Evolutionary conservation across 2,888 invertebrate species (phyloP).

Genomic region (Drosophila diplacantha): DNA sequence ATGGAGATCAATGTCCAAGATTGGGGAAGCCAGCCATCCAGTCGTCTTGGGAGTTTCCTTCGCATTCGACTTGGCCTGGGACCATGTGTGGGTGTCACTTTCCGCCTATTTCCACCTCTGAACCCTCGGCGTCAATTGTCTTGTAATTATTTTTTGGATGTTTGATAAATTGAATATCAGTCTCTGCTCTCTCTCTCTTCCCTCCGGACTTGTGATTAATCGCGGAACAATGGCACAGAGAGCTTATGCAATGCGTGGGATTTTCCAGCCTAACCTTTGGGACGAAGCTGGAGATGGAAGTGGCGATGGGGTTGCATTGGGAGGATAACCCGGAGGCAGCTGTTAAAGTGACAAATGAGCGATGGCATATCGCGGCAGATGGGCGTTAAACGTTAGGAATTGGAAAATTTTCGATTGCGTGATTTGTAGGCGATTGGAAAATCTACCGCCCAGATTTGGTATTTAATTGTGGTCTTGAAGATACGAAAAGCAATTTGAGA

Average conservation of each 20-base stretch:
- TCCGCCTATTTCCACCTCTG: slow-evolving; percentile 50
- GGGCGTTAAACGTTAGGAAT: slow-evolving; percentile 9
- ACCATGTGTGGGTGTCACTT: slow-evolving; percentile 60
- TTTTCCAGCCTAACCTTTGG: slow-evolving; percentile 58
- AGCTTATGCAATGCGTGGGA: slow-evolving; percentile 68
- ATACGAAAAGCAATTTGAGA: not conserved
- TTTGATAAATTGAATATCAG: slow-evolving; percentile 67
- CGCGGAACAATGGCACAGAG: slow-evolving; percentile 40
- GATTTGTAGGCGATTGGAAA: not conserved
- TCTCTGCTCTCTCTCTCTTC: slow-evolving; percentile 15
- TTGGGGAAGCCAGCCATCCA: slow-evolving; percentile 14
- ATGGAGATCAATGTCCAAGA: slow-evolving; percentile 65
- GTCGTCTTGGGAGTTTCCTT: slow-evolving; percentile 22
- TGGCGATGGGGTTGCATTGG: slow-evolving; percentile 9
- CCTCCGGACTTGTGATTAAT: slow-evolving; percentile 43
- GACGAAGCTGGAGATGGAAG: slow-evolving; percentile 3
- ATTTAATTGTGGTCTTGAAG: not conserved
- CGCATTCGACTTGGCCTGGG: slow-evolving; percentile 8
- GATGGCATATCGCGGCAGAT: slow-evolving; percentile 54
- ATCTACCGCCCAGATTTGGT: not conserved
- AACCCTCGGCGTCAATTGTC: slow-evolving; percentile 65
- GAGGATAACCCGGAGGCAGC: slow-evolving; percentile 27
- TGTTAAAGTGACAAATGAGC: slow-evolving; percentile 64
- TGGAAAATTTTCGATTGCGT: slow-evolving; percentile 10
- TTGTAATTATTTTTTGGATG: slow-evolving; percentile 65